phyloP scores from a whole-genome alignment of 2,888 invertebrate species.

The Sinodicranocentrus sp. region DNA sequence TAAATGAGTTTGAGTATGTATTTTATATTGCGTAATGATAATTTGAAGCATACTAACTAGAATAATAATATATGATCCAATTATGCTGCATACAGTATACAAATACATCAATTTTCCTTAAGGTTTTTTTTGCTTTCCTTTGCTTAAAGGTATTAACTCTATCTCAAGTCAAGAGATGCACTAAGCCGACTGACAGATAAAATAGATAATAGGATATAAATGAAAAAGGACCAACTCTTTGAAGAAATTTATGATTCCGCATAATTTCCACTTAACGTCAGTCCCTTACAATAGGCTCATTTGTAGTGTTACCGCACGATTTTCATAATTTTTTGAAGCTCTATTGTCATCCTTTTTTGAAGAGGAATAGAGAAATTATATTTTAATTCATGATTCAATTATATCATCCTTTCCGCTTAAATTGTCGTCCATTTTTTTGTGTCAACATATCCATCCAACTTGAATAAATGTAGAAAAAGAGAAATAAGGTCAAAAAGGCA shows the following conservation, averaged over 20 bases:
- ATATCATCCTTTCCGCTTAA: neutral
- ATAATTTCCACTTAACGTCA: neutral
- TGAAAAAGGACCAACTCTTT: too few relatives aligned
- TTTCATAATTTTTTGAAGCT: constrained; percentile 6
- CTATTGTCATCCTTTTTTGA: neutral
- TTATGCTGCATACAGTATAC: too few relatives aligned
- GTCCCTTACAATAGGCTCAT: neutral
- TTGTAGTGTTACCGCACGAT: neutral
- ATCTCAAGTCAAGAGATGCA: too few relatives aligned
- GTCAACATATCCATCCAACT: too few relatives aligned
- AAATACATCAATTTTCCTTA: too few relatives aligned
- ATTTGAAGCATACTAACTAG: neutral
- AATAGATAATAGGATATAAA: too few relatives aligned
- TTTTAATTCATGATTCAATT: constrained; percentile 6
- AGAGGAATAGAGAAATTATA: constrained; percentile 3
- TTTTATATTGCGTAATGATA: neutral
- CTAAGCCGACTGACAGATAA: too few relatives aligned
- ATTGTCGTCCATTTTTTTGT: too few relatives aligned
- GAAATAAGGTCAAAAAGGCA: constrained; percentile 12
- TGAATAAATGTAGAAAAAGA: neutral
- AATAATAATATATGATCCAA: neutral
- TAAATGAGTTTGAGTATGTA: too few relatives aligned
- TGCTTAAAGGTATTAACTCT: too few relatives aligned
- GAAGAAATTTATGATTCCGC: too few relatives aligned
- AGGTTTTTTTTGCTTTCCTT: too few relatives aligned